Conservation (phyloP, 2,113 vertebrate genomes). For the Anseranas semipalmata region DNA sequence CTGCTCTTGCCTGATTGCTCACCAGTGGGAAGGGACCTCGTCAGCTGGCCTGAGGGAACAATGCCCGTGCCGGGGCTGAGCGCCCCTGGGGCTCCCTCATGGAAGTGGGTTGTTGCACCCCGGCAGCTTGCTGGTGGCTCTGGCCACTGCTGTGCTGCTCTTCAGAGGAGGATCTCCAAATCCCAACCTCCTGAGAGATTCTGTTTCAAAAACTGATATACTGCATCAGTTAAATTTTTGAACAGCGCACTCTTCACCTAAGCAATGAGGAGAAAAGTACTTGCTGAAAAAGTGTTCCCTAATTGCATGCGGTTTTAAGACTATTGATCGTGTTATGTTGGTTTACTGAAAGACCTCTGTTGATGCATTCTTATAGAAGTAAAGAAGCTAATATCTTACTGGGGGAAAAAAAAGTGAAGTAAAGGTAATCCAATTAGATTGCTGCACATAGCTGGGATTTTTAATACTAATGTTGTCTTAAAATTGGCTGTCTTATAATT, state of each 20-base stretch:
- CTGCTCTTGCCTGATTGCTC: neutral
- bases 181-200: neutral
- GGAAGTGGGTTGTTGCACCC: neutral
- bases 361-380: neutral
- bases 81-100: no score
- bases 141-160: neutral
- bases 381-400: neutral
- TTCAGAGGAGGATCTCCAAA: neutral
- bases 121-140: neutral
- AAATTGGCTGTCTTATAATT: neutral
- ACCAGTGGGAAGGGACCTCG: neutral
- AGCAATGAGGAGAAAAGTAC: neutral
- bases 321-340: neutral
- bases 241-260: neutral
- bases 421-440: slow-evolving; percentile 28
- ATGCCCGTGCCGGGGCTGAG: neutral
- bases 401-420: slow-evolving; percentile 9
- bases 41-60: neutral
- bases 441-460: neutral
- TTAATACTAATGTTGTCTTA: slow-evolving; percentile 45
- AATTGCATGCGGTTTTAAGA: neutral
- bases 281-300: neutral
- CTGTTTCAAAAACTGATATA: neutral
- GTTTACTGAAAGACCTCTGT: neutral
- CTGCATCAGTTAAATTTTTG: neutral